Evolutionary conservation across 2,888 invertebrate species (phyloP).

Genomic region (Tribolium freemani): DNA sequence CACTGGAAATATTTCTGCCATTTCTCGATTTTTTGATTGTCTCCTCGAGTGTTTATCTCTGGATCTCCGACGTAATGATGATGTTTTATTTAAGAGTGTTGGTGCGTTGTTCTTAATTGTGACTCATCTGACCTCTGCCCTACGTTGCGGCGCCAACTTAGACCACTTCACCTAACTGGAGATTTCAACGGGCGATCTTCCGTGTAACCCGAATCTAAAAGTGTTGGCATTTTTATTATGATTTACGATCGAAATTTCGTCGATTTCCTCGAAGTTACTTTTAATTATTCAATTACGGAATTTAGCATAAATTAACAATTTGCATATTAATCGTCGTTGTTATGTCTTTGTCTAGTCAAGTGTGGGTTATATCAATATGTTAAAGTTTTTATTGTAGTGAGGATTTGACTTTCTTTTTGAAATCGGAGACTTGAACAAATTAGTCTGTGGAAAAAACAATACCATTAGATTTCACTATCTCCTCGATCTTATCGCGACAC

Average conservation of each 20-base stretch:
- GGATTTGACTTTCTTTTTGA: not conserved
- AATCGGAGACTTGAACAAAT: constrained; percentile 43
- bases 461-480: constrained; percentile 46
- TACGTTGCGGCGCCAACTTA: constrained; percentile 38
- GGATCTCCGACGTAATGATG: constrained; percentile 46
- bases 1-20: not conserved
- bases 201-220: constrained; percentile 17
- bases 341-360: constrained; percentile 21
- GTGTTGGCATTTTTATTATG: constrained; percentile 27
- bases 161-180: constrained; percentile 41
- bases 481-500: constrained; percentile 47
- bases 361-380: constrained; percentile 33
- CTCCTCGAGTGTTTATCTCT: constrained; percentile 27
- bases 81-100: constrained; percentile 56
- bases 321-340: constrained; percentile 39
- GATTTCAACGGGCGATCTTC: constrained; percentile 4
- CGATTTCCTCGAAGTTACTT: constrained; percentile 20
- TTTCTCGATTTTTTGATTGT: not conserved
- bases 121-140: constrained; percentile 58
- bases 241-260: constrained; percentile 22
- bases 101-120: constrained; percentile 56
- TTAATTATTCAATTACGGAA: constrained; percentile 41
- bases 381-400: constrained; percentile 21
- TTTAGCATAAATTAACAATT: constrained; percentile 42
- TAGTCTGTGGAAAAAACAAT: constrained; percentile 40